Conservation (phyloP, 2,888 invertebrate genomes). For the Eupithecia subfuscata region DNA sequence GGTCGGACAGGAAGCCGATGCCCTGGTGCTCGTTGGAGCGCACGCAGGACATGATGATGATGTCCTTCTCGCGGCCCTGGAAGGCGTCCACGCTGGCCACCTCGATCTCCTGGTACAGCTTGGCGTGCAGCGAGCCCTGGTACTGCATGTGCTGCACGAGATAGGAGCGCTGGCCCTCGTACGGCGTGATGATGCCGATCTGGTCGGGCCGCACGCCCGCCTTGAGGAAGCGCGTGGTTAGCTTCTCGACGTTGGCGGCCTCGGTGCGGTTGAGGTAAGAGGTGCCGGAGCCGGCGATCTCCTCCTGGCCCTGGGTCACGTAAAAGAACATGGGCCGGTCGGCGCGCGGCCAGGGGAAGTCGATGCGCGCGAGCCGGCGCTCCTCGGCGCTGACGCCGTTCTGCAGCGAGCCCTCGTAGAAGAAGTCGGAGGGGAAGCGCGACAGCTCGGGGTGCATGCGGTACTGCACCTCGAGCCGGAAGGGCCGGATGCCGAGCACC, state of each 20-base stretch:
- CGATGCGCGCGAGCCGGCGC: conserved; percentile 93
- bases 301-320: conserved; percentile 98
- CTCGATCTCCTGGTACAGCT: conserved; percentile 99
- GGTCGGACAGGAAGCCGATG: conserved; percentile 99
- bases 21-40: conserved; percentile 99
- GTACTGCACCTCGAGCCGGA: conserved; percentile 98
- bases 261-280: conserved; percentile 99
- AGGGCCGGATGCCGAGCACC: conserved; percentile 97
- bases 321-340: conserved; percentile 99
- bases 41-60: conserved; percentile 99
- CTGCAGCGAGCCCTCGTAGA: conserved; percentile 99
- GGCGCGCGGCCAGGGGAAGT: conserved; percentile 98
- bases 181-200: conserved; percentile 99
- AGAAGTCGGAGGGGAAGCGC: conserved; percentile 99
- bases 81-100: conserved; percentile 99
- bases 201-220: conserved; percentile 98
- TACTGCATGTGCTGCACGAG: conserved; percentile 99
- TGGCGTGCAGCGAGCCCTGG: conserved; percentile 97
- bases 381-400: conserved; percentile 99
- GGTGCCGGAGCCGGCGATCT: conserved; percentile 99
- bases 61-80: conserved; percentile 99
- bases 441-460: conserved; percentile 99
- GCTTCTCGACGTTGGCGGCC: conserved; percentile 99
- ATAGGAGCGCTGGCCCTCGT: conserved; percentile 99
- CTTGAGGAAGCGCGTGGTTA: conserved; percentile 96